Base-by-base conservation (phyloP, 2,888 invertebrate genomes). In the Agonopterix subpropinquella region DNA sequence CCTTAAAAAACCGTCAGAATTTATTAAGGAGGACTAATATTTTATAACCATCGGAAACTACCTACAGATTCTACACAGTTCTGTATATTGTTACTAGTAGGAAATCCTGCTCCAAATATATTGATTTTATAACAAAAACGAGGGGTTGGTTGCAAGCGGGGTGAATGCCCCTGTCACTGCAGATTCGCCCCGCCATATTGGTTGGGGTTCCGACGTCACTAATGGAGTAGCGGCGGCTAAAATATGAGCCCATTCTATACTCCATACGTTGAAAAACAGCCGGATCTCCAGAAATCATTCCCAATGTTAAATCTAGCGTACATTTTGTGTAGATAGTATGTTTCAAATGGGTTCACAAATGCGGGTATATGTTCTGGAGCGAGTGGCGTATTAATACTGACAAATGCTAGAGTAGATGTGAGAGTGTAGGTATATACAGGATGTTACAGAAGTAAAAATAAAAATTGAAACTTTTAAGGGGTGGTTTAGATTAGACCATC, bases 61-160 rank as follows among this genome's bases (percentile, higher is more conserved):
- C 11, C 10, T 39, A 42, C 11, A 11, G 42, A n/a, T 42, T 13
- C 42, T 42, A 42, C 44, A 43, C 15, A 36, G 36, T 15, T 35
- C 36, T 47, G 41, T 56, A 67, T 67, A 67, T 67, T 66, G 65
- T 72, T 74, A 64, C 68, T 67, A 67, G 64, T 67, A 66, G 65
- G 70, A 69, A 72, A 66, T 66, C 69, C 66, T 76, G 68, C 65
- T 77, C 76, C 69, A 83, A 84, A 85, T 81, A 77, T 87, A 87
- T 88, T 78, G 87, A 88, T 88, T 87, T 86, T 84, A 73, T 83
- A 85, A 85, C 86, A 87, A 85, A 86, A 86, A 82, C 81, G 84
- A 80, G 85, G 82, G 86, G 82, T 74, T 75, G 79, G 74, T 76
- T 81, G 81, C 80, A 81, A 65, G 74, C 70, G 78, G 84, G 86